Conservation (phyloP, 2,113 vertebrate species). For the Probosciger aterrimus region DNA sequence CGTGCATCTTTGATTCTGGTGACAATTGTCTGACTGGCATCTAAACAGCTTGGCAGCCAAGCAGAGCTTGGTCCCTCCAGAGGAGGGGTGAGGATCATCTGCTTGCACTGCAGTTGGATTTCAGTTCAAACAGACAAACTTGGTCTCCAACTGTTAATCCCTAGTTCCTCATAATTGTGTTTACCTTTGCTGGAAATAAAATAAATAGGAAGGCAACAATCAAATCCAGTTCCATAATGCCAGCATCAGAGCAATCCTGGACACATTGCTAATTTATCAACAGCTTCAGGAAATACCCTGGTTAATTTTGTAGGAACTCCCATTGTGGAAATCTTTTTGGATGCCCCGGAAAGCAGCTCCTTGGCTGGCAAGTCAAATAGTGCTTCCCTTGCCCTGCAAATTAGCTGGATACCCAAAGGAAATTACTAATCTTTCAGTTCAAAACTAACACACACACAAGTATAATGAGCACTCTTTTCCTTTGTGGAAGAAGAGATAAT, state of each 20-base stretch:
- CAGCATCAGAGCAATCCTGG: neutral
- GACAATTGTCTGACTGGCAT: neutral
- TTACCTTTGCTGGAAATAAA: slow-evolving; percentile 13
- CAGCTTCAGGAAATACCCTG: neutral
- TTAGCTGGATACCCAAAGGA: slow-evolving; percentile 11
- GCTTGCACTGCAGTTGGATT: neutral
- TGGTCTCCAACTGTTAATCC: neutral
- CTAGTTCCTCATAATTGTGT: neutral
- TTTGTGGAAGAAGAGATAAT: neutral
- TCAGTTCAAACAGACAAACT: neutral
- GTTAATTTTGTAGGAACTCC: neutral
- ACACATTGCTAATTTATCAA: neutral
- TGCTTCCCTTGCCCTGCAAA: neutral
- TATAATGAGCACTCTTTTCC: neutral
- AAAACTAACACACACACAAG: neutral
- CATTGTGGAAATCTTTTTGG: neutral
- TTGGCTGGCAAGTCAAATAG: neutral
- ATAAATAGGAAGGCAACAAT: neutral
- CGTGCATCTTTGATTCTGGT: neutral
- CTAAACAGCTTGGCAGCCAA: neutral
- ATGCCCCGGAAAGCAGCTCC: neutral
- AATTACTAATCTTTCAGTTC: neutral
- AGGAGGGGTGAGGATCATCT: neutral
- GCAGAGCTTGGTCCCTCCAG: neutral
- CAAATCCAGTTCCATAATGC: neutral